A percentile compares a stretch with the other conserved stretches of the same genome.
Evolutionary conservation across 2,888 invertebrate genomes (phyloP).

Genomic region (Epinotia brunnichana): DNA sequence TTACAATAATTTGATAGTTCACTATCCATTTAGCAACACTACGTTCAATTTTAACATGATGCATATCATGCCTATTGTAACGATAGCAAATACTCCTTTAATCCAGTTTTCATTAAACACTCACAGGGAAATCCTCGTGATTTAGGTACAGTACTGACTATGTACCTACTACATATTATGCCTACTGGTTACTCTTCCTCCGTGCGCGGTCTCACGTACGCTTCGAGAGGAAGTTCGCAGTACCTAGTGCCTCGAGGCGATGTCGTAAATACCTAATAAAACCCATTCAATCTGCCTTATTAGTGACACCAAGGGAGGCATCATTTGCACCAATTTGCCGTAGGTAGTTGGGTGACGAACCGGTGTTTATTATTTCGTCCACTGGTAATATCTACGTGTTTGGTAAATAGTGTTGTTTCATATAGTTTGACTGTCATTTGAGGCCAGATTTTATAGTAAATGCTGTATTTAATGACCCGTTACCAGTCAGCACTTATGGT

Average conservation of each 20-base stretch:
- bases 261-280: not conserved
- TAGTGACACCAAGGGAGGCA: not conserved
- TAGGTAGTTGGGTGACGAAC: not conserved
- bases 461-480: too few relatives aligned
- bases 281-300: not conserved
- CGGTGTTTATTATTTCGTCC: too few relatives aligned
- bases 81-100: not conserved
- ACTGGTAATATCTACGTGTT: too few relatives aligned
- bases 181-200: not conserved
- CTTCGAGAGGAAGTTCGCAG: not conserved
- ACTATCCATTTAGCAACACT: too few relatives aligned
- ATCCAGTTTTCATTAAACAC: not conserved
- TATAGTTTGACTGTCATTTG: too few relatives aligned
- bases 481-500: too few relatives aligned
- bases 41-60: too few relatives aligned
- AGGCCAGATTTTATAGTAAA: too few relatives aligned
- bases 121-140: constrained; percentile 9
- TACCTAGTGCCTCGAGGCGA: not conserved
- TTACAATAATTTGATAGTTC: too few relatives aligned
- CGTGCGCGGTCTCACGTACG: constrained; percentile 15
- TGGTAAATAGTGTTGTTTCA: too few relatives aligned
- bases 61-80: too few relatives aligned
- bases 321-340: not conserved
- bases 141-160: not conserved
- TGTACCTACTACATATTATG: not conserved